Base-by-base conservation (phyloP, 2,888 invertebrate genomes). In the Parochlus steinenii region DNA sequence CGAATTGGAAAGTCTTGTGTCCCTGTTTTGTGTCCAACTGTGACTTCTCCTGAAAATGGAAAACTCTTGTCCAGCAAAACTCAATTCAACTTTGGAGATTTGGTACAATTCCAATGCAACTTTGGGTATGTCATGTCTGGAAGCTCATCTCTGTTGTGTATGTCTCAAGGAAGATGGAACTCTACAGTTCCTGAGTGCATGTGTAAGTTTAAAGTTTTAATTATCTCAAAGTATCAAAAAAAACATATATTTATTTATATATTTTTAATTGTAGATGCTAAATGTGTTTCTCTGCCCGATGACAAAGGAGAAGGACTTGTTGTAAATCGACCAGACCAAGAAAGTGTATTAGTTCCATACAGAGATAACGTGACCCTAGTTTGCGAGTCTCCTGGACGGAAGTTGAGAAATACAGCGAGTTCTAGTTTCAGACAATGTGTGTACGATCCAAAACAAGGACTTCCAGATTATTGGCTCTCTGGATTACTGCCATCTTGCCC, bases 1-100 rank as follows among this genome's bases (percentile, higher is more conserved):
- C 81, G 86, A 53, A 70, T 78, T 45, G 92, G 93, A 54, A 93
- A 95, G 62, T 85, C 92, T 19, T 95, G 93, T 56, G 92, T 93
- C 8, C 85, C 87, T 1, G 69, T 89, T 3, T 85, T 87, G 83
- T 92, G 90, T 45, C 82, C 87, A 5, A 55, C 65, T 3, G 53
- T 89, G 25, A 54, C 64, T 19, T 64, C 77, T 3, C 89, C 89
- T 1, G 85, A 86, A 54, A 87, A 89, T 54, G 90, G 89, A 38
- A 69, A 79, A 46, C 61, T 89, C 18, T 55, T 90, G 6, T 76
- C 86, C 0, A 86, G 85, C 1, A 81, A 82, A 49, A 67, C 67
- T 37, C 67, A 76, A 48, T 87, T 80, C 53, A 86, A 90, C 53
- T 92, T 86, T 50, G 86, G 87, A 1, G 90, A 92, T 55, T 65